These are phyloP conservation scores for Pithys albifrons DNA, from an alignment of 2,113 vertebrate genomes.

Conservation along the genomic window DNA sequence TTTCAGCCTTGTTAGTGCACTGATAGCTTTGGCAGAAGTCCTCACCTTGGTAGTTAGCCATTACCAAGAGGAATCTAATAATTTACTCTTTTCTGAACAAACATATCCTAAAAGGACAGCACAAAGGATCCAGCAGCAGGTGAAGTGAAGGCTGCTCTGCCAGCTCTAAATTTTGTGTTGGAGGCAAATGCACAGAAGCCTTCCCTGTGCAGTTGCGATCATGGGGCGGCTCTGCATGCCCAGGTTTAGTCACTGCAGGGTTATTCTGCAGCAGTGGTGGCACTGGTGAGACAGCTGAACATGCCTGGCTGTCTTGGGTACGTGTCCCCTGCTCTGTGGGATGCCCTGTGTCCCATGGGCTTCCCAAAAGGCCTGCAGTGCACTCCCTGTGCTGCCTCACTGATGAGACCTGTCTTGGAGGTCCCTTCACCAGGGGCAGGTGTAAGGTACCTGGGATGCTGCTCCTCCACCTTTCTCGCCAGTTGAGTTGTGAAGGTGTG, in stretches of 20 bases:
- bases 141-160: neutral
- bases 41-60: slow-evolving; percentile 5
- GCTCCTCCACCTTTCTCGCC: neutral
- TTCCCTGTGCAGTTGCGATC: neutral
- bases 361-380: neutral
- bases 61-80: slow-evolving; percentile 27
- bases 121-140: neutral
- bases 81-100: slow-evolving; percentile 38
- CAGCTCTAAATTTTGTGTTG: neutral
- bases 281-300: neutral
- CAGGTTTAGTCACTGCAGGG: neutral
- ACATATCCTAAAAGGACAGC: neutral
- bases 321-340: fast-evolving
- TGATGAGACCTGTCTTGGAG: neutral
- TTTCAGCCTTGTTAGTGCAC: neutral
- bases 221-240: neutral
- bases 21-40: neutral
- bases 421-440: neutral
- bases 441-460: neutral
- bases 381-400: neutral
- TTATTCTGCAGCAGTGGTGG: neutral
- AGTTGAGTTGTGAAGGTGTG: neutral
- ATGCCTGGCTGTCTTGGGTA: neutral
- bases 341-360: neutral
- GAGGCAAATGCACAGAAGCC: neutral